A percentile compares a stretch with the other conserved stretches of the same genome.
Conservation (phyloP, 2,797 vertebrate genomes). For the Distichodus sexfasciatus region DNA sequence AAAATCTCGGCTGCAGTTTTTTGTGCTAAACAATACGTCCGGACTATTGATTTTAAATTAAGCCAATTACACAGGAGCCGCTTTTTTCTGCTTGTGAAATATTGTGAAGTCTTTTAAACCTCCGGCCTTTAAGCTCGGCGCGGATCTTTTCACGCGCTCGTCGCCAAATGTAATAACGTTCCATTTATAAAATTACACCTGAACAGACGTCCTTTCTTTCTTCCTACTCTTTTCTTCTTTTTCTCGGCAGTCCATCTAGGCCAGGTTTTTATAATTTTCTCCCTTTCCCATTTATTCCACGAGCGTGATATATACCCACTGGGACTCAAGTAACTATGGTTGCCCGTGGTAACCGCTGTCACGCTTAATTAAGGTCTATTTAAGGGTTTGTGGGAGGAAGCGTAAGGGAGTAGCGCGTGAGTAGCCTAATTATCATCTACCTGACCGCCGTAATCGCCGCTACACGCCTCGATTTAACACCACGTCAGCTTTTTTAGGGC, state of each 20-base stretch:
- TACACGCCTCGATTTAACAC: slow-evolving; percentile 13
- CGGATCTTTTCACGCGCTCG: background rate
- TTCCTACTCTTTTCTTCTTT: background rate
- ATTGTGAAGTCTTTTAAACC: background rate
- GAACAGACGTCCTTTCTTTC: background rate
- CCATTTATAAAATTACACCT: background rate
- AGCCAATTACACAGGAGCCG: slow-evolving; percentile 7
- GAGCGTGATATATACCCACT: slow-evolving; percentile 8
- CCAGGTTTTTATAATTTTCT: background rate
- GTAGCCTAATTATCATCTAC: slow-evolving; percentile 28
- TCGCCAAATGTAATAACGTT: slow-evolving; percentile 18
- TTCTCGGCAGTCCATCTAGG: background rate
- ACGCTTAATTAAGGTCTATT: slow-evolving; percentile 45
- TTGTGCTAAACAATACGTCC: no score
- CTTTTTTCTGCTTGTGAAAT: background rate
- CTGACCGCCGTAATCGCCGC: slow-evolving; percentile 38
- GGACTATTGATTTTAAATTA: background rate
- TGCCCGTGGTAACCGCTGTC: slow-evolving; percentile 30
- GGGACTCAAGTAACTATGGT: slow-evolving; percentile 22
- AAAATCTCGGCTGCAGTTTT: no score
- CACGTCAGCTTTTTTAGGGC: background rate
- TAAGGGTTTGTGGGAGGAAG: slow-evolving; percentile 22
- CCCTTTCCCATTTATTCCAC: slow-evolving; percentile 29
- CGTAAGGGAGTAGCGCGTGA: slow-evolving; percentile 1
- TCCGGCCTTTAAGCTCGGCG: slow-evolving; percentile 1